Conservation (phyloP, 2,888 invertebrate genomes). For the Leptopilina syphax region DNA sequence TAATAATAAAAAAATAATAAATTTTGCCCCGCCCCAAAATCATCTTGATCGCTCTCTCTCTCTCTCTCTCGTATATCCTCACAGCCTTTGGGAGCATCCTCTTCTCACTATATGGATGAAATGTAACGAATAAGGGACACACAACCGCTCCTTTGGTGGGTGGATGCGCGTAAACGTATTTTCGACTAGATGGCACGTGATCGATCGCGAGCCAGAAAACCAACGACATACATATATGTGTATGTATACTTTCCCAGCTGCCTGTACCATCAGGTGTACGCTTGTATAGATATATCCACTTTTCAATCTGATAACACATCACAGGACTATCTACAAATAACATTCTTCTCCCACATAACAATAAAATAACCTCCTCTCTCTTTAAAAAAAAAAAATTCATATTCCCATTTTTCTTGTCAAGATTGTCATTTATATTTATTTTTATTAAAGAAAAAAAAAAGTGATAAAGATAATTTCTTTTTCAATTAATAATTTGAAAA, state of each 20-base stretch:
- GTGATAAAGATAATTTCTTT: no score
- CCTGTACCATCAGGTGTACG: conserved; percentile 30
- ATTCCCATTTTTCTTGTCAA: no score
- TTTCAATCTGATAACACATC: conserved; percentile 25
- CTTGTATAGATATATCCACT: neutral
- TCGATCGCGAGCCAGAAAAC: conserved; percentile 37
- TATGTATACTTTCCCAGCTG: conserved; percentile 21
- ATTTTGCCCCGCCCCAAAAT: conserved; percentile 6
- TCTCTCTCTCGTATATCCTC: neutral
- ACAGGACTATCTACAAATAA: neutral
- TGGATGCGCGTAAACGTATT: conserved; percentile 39
- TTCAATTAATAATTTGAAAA: no score
- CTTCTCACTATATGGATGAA: conserved; percentile 17
- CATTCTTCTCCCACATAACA: conserved; percentile 14
- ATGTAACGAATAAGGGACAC: conserved; percentile 32
- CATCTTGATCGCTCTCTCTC: neutral
- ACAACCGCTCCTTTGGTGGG: conserved; percentile 31
- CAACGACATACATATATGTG: neutral
- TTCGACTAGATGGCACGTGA: conserved; percentile 37
- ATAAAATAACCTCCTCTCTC: neutral
- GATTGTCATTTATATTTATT: no score
- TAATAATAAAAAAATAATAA: neutral
- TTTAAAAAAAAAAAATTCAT: neutral
- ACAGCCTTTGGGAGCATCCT: neutral
- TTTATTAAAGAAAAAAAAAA: no score